Percentiles rank a stretch among this genome's conserved stretches.
Conservation (phyloP, 1,140 invertebrate species). For the Drosophila biarmipes region DNA sequence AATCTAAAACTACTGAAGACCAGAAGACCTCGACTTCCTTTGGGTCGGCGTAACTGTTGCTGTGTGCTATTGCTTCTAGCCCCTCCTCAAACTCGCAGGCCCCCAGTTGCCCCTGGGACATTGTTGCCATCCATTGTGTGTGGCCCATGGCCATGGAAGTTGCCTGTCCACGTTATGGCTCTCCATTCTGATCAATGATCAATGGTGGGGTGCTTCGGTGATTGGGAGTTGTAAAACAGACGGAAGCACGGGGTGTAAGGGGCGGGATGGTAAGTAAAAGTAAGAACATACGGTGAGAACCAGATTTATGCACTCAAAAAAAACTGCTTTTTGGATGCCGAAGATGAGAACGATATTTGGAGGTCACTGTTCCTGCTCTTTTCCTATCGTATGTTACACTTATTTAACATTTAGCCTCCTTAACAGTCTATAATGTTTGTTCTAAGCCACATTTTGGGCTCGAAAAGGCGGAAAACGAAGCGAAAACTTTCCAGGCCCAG, state of each 20-base stretch:
- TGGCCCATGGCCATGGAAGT: conserved; percentile 71
- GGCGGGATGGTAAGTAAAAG: not conserved
- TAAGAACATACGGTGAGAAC: not conserved
- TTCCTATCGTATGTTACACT: too few species aligned
- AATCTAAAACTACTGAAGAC: conserved; percentile 35
- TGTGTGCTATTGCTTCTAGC: conserved; percentile 20
- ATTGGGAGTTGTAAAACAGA: conserved; percentile 22
- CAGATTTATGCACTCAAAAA: not conserved
- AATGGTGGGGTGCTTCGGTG: conserved; percentile 20
- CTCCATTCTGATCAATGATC: conserved; percentile 52
- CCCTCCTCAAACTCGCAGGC: not conserved
- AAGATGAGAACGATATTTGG: too few species aligned
- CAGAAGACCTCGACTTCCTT: conserved; percentile 79
- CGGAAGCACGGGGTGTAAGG: not conserved
- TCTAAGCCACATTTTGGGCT: not conserved
- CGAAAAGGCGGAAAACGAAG: not conserved
- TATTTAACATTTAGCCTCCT: too few species aligned
- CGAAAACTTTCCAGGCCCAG: conserved; percentile 24
- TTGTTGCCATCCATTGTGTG: conserved; percentile 30
- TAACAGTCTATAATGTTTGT: not conserved
- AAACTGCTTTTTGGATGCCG: too few species aligned
- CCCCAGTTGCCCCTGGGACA: conserved; percentile 5
- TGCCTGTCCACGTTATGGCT: conserved; percentile 56
- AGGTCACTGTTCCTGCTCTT: too few species aligned
- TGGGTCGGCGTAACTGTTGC: conserved; percentile 67